A percentile compares a stretch with the other conserved stretches of the same genome.
Evolutionary conservation across 2,113 vertebrate genomes (phyloP).

Genomic region (Anolis carolinensis): DNA sequence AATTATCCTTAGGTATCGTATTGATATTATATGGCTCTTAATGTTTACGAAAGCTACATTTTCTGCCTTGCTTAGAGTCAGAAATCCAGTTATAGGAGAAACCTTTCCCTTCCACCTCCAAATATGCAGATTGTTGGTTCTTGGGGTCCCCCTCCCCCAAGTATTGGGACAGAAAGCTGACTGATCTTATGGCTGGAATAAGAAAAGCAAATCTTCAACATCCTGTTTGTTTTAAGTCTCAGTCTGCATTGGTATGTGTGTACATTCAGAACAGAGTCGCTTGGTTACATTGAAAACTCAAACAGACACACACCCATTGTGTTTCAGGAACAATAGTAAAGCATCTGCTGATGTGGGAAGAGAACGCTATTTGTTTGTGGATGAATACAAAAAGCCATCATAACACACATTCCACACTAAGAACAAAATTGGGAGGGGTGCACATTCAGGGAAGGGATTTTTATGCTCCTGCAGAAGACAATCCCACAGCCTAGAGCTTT

Average conservation of each 20-base stretch:
- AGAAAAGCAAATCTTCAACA: not conserved
- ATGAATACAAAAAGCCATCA: constrained; percentile 1
- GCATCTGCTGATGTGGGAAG: not conserved
- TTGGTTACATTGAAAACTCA: constrained; percentile 33
- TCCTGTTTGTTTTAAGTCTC: constrained; percentile 35
- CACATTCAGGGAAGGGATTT: not conserved
- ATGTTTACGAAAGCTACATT: not conserved
- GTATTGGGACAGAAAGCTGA: not conserved
- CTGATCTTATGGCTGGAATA: not conserved
- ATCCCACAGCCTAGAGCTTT: not conserved
- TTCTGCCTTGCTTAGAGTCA: not conserved
- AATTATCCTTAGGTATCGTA: constrained; percentile 32
- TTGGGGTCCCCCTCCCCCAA: not conserved
- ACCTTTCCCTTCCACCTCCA: not conserved
- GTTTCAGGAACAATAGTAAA: constrained; percentile 14
- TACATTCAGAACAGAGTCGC: constrained; percentile 27
- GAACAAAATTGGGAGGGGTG: not conserved
- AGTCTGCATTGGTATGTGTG: not conserved
- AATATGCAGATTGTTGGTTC: not conserved
- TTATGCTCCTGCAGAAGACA: not conserved
- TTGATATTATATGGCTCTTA: not conserved
- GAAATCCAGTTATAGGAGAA: not conserved
- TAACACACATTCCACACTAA: not conserved
- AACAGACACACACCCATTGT: not conserved
- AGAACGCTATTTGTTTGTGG: constrained; percentile 17